Percentiles rank a stretch among this genome's conserved stretches.
Evolutionary conservation across 2,797 vertebrate genomes (phyloP).

Genomic region (Gila robusta): DNA sequence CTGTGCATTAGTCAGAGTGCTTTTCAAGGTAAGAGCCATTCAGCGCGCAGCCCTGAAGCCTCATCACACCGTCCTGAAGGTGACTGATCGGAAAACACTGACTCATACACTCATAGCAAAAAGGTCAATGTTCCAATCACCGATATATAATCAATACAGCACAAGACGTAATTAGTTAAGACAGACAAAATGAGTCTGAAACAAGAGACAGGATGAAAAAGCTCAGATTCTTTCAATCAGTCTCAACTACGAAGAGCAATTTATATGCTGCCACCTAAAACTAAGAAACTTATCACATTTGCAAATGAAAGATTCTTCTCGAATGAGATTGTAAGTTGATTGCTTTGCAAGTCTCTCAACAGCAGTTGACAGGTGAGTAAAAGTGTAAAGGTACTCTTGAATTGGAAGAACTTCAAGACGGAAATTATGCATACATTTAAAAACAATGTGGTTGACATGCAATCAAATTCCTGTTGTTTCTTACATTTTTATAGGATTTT

Average conservation of each 20-base stretch:
- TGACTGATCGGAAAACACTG: constrained; percentile 58
- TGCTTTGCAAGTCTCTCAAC: constrained; percentile 4
- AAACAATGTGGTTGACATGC: background rate
- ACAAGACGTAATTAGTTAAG: constrained; percentile 40
- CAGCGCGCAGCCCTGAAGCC: constrained; percentile 50
- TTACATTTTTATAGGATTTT: background rate
- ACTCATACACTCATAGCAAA: constrained; percentile 34
- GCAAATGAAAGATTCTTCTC: constrained; percentile 11
- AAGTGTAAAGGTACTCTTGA: background rate
- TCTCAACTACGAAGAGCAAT: constrained; percentile 5
- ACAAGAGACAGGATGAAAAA: background rate
- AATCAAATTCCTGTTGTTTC: background rate
- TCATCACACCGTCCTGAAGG: constrained; percentile 47
- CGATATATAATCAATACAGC: constrained; percentile 37
- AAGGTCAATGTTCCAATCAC: constrained; percentile 47
- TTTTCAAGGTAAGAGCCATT: constrained; percentile 62
- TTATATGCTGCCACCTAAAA: constrained; percentile 34
- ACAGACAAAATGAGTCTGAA: background rate
- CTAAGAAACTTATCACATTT: background rate
- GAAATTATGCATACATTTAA: constrained; percentile 11
- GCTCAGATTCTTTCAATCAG: constrained; percentile 5
- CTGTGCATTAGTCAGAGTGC: constrained; percentile 65
- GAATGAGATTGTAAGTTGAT: constrained; percentile 14
- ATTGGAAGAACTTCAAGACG: background rate
- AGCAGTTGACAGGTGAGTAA: constrained; percentile 19